Conservation (phyloP, 2,113 vertebrate species). For the Chloroceryle aenea region DNA sequence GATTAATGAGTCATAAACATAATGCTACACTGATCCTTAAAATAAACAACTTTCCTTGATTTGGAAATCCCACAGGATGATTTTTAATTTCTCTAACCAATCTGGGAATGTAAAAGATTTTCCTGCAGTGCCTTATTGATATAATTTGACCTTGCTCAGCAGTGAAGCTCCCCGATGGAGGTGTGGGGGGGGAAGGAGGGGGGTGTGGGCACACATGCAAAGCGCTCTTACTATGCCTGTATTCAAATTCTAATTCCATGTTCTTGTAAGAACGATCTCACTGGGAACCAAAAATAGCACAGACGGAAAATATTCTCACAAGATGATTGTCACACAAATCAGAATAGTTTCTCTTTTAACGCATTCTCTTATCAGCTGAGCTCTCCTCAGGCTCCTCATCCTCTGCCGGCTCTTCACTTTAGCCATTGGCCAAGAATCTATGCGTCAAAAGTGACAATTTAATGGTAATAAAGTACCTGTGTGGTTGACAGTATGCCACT, state of each 20-base stretch:
- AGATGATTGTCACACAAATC: constrained; percentile 65
- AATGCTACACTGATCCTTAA: constrained; percentile 39
- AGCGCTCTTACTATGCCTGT: constrained; percentile 43
- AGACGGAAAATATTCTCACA: constrained; percentile 51
- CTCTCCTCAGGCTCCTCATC: constrained; percentile 17
- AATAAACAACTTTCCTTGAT: constrained; percentile 50
- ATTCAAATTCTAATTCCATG: constrained; percentile 68
- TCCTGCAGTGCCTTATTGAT: constrained; percentile 53
- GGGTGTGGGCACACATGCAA: constrained; percentile 32
- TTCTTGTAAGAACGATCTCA: constrained; percentile 48
- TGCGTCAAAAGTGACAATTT: constrained; percentile 6
- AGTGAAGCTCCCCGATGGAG: constrained; percentile 20
- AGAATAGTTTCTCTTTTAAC: constrained; percentile 60
- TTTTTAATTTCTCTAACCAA: constrained; percentile 35
- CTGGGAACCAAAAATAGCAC: constrained; percentile 66
- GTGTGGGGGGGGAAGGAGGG: background rate
- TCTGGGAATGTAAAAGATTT: constrained; percentile 13
- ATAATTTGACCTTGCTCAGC: constrained; percentile 60
- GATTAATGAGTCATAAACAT: constrained; percentile 53
- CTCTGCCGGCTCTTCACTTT: background rate
- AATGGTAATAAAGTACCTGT: background rate
- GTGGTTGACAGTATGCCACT: background rate
- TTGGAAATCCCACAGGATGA: constrained; percentile 15
- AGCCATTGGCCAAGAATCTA: background rate
- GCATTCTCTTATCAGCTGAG: constrained; percentile 50